phyloP scores from a whole-genome alignment of 2,888 invertebrate genomes.

The Agrotis clavis region DNA sequence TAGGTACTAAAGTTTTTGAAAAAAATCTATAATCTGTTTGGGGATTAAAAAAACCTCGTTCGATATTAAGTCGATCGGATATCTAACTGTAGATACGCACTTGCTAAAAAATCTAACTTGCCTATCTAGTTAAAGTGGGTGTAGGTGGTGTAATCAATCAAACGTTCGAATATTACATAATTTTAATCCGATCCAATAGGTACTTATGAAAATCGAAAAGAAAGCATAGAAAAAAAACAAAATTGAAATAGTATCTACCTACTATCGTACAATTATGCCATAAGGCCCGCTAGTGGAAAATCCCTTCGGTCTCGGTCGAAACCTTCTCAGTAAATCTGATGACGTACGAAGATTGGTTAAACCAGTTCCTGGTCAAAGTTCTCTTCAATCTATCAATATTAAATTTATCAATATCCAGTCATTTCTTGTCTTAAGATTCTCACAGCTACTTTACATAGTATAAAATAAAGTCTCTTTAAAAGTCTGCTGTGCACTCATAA shows the following conservation, averaged over 20 bases:
- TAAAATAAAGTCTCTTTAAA: too few relatives aligned
- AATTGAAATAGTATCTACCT: not conserved
- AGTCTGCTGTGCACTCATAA: too few relatives aligned
- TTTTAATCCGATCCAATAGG: not conserved
- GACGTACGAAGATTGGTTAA: conserved; percentile 8
- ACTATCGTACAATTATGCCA: not conserved
- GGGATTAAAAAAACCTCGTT: conserved; percentile 25
- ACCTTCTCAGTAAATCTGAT: conserved; percentile 6
- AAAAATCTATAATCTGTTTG: conserved; percentile 22
- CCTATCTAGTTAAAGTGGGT: conserved; percentile 14
- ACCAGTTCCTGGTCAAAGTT: conserved; percentile 39
- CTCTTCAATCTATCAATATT: not conserved
- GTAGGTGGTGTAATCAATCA: conserved; percentile 26
- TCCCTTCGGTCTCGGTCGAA: conserved; percentile 2
- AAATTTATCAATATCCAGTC: not conserved
- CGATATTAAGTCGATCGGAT: conserved; percentile 18
- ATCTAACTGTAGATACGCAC: conserved; percentile 14
- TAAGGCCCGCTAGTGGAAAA: conserved; percentile 11
- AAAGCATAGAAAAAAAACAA: not conserved
- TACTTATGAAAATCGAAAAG: not conserved
- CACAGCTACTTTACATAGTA: not conserved
- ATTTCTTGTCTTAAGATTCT: conserved; percentile 3
- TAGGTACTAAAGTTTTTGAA: conserved; percentile 20
- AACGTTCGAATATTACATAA: conserved; percentile 8
- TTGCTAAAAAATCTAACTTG: not conserved